phyloP scores from a whole-genome alignment of 2,888 invertebrate species.

The Cataglyphis altisquamis region DNA sequence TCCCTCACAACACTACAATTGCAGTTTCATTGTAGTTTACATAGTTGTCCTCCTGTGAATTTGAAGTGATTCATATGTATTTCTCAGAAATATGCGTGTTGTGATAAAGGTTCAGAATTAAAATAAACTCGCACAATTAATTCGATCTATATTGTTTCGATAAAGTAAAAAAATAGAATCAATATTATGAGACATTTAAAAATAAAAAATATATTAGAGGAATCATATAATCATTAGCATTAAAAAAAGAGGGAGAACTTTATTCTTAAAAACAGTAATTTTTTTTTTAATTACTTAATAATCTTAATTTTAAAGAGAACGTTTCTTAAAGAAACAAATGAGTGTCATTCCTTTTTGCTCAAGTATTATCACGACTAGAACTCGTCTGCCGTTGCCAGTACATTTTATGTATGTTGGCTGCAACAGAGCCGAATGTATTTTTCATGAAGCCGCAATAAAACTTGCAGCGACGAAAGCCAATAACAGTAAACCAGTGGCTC shows the following conservation, averaged over 20 bases:
- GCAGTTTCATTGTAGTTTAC: slow-evolving; percentile 6
- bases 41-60: background rate
- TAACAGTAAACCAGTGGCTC: slow-evolving; percentile 35
- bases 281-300: background rate
- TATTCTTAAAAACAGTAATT: background rate
- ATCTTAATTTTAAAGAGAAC: background rate
- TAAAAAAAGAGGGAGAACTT: background rate
- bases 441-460: slow-evolving; percentile 59
- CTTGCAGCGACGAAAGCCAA: slow-evolving; percentile 47
- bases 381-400: slow-evolving; percentile 37
- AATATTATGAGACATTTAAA: background rate
- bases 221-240: background rate
- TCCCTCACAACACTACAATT: slow-evolving; percentile 45
- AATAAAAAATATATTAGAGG: background rate
- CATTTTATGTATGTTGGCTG: slow-evolving; percentile 54
- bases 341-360: slow-evolving; percentile 26
- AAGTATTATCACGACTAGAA: slow-evolving; percentile 44
- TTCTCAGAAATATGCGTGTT: background rate
- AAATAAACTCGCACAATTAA: background rate
- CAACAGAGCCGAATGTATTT: slow-evolving; percentile 60
- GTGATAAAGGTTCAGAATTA: background rate
- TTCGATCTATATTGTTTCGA: background rate
- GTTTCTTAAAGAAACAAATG: slow-evolving; percentile 1
- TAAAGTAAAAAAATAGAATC: background rate
- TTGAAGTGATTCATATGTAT: background rate